A percentile compares a stretch with the other conserved stretches of the same genome.
phyloP scores from a whole-genome alignment of 2,797 vertebrate species.

The Sebastes kiyomatsui region DNA sequence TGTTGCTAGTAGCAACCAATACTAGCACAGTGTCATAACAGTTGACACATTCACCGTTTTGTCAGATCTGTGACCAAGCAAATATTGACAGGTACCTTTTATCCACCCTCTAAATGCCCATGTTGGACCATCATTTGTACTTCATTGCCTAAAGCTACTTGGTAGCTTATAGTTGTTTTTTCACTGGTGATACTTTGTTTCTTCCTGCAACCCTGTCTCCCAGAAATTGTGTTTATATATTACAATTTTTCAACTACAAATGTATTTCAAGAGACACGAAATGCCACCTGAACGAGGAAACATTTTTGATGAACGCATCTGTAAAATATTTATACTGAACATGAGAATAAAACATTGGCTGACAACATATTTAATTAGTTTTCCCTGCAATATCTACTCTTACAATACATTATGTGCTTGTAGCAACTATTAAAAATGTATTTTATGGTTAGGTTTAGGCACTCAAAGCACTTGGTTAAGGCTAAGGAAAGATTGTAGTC shows the following conservation, averaged over 20 bases:
- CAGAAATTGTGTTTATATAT: neutral
- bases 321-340: neutral
- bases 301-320: neutral
- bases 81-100: neutral
- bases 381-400: neutral
- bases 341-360: neutral
- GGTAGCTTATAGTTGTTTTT: neutral
- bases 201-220: neutral
- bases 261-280: neutral
- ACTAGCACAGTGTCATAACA: neutral
- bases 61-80: neutral
- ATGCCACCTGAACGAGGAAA: neutral
- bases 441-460: neutral
- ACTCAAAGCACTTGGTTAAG: neutral
- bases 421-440: neutral
- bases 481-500: neutral
- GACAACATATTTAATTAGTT: neutral
- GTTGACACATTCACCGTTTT: neutral
- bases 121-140: neutral
- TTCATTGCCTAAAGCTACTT: neutral
- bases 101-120: neutral
- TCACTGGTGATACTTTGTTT: neutral
- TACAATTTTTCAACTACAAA: too few species aligned
- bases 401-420: neutral
- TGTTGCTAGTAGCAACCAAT: slow-evolving; percentile 19